These are phyloP conservation scores for Ciconia nigra DNA, from an alignment of 2,797 vertebrate species.

Conservation along the genomic window DNA sequence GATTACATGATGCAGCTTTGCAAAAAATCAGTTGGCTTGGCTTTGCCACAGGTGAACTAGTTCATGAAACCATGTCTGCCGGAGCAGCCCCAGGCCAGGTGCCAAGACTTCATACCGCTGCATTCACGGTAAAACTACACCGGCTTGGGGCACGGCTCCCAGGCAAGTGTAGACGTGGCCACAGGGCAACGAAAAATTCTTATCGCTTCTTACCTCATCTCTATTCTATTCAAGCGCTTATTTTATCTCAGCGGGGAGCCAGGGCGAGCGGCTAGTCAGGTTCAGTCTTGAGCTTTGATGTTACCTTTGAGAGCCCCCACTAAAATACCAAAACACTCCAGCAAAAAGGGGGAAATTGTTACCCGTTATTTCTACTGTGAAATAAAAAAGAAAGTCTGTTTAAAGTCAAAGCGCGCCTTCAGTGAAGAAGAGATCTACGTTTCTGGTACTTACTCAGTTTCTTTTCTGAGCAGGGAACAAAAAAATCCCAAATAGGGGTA, in stretches of 20 bases:
- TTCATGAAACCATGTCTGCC: rapidly evolving
- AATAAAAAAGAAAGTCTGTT: too few relatives aligned
- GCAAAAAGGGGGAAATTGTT: not conserved
- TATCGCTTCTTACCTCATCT: not conserved
- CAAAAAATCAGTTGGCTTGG: not conserved
- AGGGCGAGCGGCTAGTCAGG: not conserved
- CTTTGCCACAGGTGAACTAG: not conserved
- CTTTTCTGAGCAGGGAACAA: not conserved
- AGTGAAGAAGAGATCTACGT: not conserved
- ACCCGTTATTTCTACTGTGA: not conserved
- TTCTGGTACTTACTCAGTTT: not conserved
- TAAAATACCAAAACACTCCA: not conserved
- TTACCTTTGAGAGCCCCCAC: not conserved
- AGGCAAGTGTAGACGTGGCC: not conserved
- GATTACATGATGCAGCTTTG: not conserved
- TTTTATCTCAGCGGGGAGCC: not conserved
- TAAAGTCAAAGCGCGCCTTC: not conserved
- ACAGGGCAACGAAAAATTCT: not conserved
- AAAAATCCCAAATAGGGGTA: rapidly evolving
- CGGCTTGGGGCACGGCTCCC: not conserved
- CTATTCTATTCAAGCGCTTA: not conserved
- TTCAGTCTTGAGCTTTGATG: not conserved
- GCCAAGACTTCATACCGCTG: not conserved
- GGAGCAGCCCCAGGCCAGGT: not conserved
- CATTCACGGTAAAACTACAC: not conserved